Percentiles rank a stretch among this genome's conserved stretches.
Conservation (phyloP, 2,113 vertebrate genomes). For the Vidua macroura region DNA sequence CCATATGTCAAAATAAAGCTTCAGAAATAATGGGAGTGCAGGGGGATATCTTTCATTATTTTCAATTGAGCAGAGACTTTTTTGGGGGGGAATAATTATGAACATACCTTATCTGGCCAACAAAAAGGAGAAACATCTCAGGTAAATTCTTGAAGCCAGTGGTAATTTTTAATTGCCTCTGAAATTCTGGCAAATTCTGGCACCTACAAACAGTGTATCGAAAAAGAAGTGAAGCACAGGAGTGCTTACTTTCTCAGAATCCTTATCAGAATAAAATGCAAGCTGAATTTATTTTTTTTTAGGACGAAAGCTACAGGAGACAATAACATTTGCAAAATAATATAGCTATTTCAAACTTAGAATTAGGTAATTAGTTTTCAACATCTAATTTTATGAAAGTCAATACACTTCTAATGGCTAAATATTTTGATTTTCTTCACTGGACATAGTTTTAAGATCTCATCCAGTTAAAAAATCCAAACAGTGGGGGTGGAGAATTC, state of each 20-base stretch:
- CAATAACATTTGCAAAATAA: neutral
- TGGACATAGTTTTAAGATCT: neutral
- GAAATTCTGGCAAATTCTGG: neutral
- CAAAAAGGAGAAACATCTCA: neutral
- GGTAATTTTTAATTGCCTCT: neutral
- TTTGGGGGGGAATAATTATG: neutral
- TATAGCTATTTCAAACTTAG: neutral
- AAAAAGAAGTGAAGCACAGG: neutral
- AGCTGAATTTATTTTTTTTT: neutral
- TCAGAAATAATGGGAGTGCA: neutral
- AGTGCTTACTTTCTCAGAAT: neutral
- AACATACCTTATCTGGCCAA: neutral
- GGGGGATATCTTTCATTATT: neutral
- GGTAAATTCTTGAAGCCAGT: neutral
- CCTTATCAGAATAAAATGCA: neutral
- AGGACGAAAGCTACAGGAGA: neutral
- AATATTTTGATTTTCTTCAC: neutral
- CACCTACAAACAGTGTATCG: neutral
- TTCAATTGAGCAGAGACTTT: neutral
- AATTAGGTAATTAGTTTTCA: neutral
- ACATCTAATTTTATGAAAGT: neutral
- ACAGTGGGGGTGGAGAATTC: rapidly evolving
- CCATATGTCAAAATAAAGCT: conserved; percentile 40
- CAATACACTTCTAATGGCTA: neutral
- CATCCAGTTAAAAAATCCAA: neutral